Conservation (phyloP, 2,888 invertebrate species). For the Coelogynopora nodosa region DNA sequence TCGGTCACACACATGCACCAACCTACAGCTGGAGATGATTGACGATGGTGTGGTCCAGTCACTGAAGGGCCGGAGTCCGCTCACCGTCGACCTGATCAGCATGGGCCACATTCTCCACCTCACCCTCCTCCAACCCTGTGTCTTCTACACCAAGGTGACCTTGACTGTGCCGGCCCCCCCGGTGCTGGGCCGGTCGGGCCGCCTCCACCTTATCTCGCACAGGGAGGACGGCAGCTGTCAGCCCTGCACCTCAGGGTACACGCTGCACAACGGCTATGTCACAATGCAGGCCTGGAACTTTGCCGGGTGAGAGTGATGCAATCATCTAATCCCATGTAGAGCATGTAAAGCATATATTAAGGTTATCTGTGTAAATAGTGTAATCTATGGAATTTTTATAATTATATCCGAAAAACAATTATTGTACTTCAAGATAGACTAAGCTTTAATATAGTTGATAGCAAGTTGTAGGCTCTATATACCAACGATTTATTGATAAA, state of each 20-base stretch:
- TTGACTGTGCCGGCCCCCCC: conserved; percentile 56
- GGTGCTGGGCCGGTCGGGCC: conserved; percentile 50
- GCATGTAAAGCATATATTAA: too few relatives aligned
- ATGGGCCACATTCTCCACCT: conserved; percentile 54
- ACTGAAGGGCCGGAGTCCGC: conserved; percentile 46
- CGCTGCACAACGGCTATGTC: conserved; percentile 52
- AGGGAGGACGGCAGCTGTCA: conserved; percentile 56
- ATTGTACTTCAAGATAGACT: too few relatives aligned
- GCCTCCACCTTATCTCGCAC: conserved; percentile 54
- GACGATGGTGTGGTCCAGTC: conserved; percentile 45
- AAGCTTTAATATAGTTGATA: too few relatives aligned
- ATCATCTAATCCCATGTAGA: neutral
- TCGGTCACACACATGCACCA: too few relatives aligned
- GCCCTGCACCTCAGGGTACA: conserved; percentile 53
- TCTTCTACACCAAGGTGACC: conserved; percentile 49
- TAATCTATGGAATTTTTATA: too few relatives aligned
- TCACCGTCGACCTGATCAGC: conserved; percentile 53
- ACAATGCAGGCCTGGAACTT: conserved; percentile 55
- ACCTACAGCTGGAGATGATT: conserved; percentile 49
- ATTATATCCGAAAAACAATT: too few relatives aligned
- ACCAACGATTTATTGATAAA: too few relatives aligned
- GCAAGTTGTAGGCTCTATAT: too few relatives aligned
- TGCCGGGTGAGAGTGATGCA: conserved; percentile 52
- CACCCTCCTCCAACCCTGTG: conserved; percentile 35
- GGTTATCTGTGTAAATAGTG: too few relatives aligned